Conservation (phyloP, 2,113 vertebrate species). For the Pipa parva region DNA sequence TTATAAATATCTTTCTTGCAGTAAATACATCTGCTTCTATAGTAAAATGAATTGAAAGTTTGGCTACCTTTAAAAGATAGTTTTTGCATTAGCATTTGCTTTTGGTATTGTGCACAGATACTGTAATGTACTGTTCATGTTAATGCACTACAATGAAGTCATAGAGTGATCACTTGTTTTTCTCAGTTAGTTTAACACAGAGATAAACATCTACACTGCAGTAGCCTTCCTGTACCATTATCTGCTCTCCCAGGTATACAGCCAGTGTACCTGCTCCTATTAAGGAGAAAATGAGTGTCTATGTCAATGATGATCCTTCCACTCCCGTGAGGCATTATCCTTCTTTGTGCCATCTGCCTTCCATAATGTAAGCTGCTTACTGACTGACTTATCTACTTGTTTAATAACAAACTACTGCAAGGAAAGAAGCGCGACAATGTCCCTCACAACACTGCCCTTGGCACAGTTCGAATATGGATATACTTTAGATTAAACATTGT, state of each 20-base stretch:
- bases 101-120: no score
- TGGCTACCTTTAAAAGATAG: no score
- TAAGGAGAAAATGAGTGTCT: conserved; percentile 31
- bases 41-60: no score
- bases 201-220: no score
- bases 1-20: no score
- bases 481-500: no score
- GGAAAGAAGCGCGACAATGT: conserved; percentile 17
- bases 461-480: background rate
- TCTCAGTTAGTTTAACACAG: no score
- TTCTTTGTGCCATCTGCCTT: conserved; percentile 26
- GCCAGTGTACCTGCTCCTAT: conserved; percentile 19
- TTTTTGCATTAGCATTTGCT: no score
- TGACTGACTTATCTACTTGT: conserved; percentile 32
- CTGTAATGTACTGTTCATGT: no score
- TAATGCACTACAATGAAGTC: no score
- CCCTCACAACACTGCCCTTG: conserved; percentile 14
- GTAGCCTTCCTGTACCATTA: background rate
- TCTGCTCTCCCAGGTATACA: conserved; percentile 8
- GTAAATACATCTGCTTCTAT: no score
- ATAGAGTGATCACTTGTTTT: no score
- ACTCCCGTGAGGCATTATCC: conserved; percentile 15
- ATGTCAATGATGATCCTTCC: conserved; percentile 21
- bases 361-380: conserved; percentile 26
- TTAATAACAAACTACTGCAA: conserved; percentile 19